Conservation (phyloP, 2,797 vertebrate species). For the Gymnothorax javanicus region DNA sequence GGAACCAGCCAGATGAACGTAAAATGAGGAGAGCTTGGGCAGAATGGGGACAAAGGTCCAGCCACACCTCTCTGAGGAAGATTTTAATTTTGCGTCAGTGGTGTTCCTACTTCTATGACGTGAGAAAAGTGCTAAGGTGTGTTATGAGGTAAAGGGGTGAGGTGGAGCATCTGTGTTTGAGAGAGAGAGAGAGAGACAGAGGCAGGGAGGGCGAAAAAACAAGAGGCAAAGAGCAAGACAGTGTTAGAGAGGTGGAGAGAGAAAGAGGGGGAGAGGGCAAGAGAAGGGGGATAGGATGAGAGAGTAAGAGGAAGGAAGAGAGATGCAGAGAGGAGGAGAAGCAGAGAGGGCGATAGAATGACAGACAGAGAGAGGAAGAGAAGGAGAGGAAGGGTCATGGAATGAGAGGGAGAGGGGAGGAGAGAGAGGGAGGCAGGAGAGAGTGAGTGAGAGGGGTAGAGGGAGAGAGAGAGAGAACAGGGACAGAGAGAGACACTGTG, state of each 20-base stretch:
- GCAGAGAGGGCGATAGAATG: too few species aligned
- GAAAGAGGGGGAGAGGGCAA: not conserved
- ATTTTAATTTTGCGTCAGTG: conserved; percentile 25
- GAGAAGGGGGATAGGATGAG: conserved; percentile 36
- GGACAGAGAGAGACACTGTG: conserved; percentile 44
- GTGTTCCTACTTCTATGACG: conserved; percentile 17
- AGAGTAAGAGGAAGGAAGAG: conserved; percentile 45
- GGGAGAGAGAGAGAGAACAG: conserved; percentile 45
- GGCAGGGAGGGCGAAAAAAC: not conserved
- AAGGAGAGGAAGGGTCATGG: conserved; percentile 27
- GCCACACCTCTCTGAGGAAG: not conserved
- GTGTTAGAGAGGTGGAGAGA: conserved; percentile 34
- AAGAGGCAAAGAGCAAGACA: conserved; percentile 7
- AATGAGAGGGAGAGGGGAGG: conserved; percentile 21
- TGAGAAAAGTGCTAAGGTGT: not conserved
- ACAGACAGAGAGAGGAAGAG: conserved; percentile 32
- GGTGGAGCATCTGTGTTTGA: not conserved
- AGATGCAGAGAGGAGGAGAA: conserved; percentile 23
- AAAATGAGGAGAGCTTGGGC: conserved; percentile 18
- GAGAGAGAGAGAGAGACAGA: not conserved
- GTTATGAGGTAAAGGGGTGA: not conserved
- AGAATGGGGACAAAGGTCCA: not conserved
- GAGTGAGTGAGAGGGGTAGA: not conserved
- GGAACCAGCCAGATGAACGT: not conserved
- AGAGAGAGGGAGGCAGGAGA: conserved; percentile 8